phyloP scores from a whole-genome alignment of 2,113 vertebrate genomes.

The Spea bombifrons region DNA sequence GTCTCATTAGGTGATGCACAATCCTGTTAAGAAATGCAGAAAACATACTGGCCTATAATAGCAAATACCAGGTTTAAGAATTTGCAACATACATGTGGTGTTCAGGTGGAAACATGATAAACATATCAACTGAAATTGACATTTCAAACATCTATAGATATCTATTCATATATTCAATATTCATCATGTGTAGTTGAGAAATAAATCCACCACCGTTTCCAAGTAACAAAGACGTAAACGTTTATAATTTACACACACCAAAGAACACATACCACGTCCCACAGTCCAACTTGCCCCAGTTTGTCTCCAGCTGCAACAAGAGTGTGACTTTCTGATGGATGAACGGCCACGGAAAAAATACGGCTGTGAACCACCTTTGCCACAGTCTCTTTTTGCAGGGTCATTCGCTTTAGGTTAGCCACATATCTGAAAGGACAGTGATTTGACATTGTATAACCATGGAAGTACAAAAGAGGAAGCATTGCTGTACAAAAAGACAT shows the following conservation, averaged over 20 bases:
- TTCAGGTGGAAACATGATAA: background rate
- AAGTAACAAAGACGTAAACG: no score
- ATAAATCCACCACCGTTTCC: no score
- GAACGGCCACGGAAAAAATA: conserved; percentile 74
- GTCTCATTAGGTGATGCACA: conserved; percentile 62
- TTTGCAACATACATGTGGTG: background rate
- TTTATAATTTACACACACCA: background rate
- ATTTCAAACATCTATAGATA: no score
- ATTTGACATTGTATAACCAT: background rate
- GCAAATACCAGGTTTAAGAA: background rate
- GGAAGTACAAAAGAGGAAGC: no score
- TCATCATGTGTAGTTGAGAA: no score
- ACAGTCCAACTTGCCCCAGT: conserved; percentile 77
- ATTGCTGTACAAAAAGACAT: no score
- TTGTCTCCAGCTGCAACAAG: conserved; percentile 81
- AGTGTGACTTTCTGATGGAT: conserved; percentile 71
- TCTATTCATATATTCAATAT: no score
- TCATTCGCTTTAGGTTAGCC: conserved; percentile 67
- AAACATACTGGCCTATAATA: background rate
- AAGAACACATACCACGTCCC: conserved; percentile 73
- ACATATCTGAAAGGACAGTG: conserved; percentile 69
- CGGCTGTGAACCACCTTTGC: conserved; percentile 73
- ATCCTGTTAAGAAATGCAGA: conserved; percentile 58
- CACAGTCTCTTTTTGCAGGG: conserved; percentile 59
- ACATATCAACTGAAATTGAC: no score